These are phyloP conservation scores for Bujurquina vittata DNA, from an alignment of 2,113 vertebrate genomes.

Conservation along the genomic window DNA sequence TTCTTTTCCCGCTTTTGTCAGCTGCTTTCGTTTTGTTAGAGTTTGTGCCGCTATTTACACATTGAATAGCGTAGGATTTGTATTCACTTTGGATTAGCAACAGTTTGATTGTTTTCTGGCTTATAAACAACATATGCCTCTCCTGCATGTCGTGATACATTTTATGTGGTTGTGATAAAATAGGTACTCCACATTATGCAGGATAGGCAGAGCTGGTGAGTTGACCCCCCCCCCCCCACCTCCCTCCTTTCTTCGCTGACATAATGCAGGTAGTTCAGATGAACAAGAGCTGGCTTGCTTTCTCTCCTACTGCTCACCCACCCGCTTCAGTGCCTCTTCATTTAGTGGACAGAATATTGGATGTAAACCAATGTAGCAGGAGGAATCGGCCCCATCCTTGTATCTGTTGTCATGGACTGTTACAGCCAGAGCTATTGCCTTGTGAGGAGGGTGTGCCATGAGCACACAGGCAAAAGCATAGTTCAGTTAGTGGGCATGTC, in stretches of 20 bases:
- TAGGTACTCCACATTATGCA: slow-evolving; percentile 76
- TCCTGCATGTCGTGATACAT: slow-evolving; percentile 64
- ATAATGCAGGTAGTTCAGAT: slow-evolving; percentile 53
- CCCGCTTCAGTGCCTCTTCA: slow-evolving; percentile 27
- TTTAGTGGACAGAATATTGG: slow-evolving; percentile 43
- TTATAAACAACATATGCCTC: slow-evolving; percentile 30
- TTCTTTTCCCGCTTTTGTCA: not conserved
- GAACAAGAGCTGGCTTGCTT: slow-evolving; percentile 50
- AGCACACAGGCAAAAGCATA: not conserved
- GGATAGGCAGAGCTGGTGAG: slow-evolving; percentile 79
- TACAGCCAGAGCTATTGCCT: not conserved
- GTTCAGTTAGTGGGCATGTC: slow-evolving; percentile 11
- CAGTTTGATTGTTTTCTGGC: slow-evolving; percentile 20
- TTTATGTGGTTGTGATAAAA: slow-evolving; percentile 75
- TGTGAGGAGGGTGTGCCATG: not conserved
- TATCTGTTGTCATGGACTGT: not conserved
- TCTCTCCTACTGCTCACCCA: slow-evolving; percentile 36
- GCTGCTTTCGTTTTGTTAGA: not conserved
- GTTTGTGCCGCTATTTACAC: slow-evolving; percentile 1
- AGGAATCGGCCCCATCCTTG: not conserved
- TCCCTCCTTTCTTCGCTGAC: slow-evolving; percentile 58
- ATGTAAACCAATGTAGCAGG: slow-evolving; percentile 19
- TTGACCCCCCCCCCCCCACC: slow-evolving; percentile 52
- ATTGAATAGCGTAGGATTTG: not conserved
- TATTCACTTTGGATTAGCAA: slow-evolving; percentile 1